Percentiles rank a stretch among this genome's conserved stretches.
Evolutionary conservation across 37 sponge, comb jelly and placozoan genomes (phyloP).

Genomic region (Chondrilla cf. caribensis): DNA sequence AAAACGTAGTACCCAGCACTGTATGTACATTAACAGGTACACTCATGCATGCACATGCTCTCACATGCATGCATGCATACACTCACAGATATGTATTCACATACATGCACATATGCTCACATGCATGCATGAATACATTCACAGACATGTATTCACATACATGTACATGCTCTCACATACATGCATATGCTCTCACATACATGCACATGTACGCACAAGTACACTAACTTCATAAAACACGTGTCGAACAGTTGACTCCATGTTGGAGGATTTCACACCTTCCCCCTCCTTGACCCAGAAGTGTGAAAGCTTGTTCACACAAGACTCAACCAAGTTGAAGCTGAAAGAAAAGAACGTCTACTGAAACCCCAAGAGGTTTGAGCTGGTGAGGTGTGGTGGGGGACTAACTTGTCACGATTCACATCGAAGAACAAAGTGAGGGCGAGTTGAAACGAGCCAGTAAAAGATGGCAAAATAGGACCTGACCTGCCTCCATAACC

Average conservation of each 20-base stretch:
- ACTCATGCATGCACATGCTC: no score
- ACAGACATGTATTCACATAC: no score
- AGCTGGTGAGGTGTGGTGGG: neutral
- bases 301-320: neutral
- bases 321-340: constrained; percentile 5
- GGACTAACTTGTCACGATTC: neutral
- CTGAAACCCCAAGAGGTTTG: no score
- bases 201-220: neutral
- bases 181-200: neutral
- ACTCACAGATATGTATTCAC: neutral
- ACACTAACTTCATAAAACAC: constrained; percentile 2
- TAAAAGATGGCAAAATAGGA: neutral
- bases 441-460: neutral
- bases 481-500: constrained; percentile 65
- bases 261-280: neutral
- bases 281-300: neutral
- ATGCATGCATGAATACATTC: neutral
- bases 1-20: no score
- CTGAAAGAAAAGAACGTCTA: neutral
- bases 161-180: neutral
- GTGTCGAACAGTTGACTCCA: neutral
- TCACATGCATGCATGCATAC: neutral
- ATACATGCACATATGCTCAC: neutral
- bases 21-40: no score
- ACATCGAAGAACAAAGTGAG: constrained; percentile 3